Evolutionary conservation across 2,113 vertebrate genomes (phyloP).

Genomic region (Gobio gobio): DNA sequence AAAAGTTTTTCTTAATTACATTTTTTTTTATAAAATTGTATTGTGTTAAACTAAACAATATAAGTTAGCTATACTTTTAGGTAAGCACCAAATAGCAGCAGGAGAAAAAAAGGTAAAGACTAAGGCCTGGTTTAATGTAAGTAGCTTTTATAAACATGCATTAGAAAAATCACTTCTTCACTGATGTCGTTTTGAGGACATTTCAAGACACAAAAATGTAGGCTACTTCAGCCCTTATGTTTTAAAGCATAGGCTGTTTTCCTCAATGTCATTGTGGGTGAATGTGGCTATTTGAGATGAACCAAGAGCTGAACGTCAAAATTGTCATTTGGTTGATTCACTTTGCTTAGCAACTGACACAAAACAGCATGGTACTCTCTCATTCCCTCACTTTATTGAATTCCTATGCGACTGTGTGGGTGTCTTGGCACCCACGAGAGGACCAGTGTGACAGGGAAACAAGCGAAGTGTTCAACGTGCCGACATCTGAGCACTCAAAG

Average conservation of each 20-base stretch:
- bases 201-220: background rate
- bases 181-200: background rate
- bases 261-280: background rate
- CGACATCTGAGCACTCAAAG: slow-evolving; percentile 21
- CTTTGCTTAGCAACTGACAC: slow-evolving; percentile 70
- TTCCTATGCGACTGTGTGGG: slow-evolving; percentile 56
- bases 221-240: background rate
- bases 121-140: background rate
- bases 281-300: slow-evolving; percentile 24
- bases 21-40: too few relatives aligned
- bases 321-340: slow-evolving; percentile 58
- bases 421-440: slow-evolving; percentile 41
- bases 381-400: slow-evolving; percentile 53
- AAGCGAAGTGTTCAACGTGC: slow-evolving; percentile 30
- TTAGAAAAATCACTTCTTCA: too few relatives aligned
- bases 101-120: background rate
- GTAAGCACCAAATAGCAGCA: background rate
- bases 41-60: background rate
- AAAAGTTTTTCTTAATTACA: background rate
- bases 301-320: slow-evolving; percentile 49
- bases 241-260: background rate
- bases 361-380: slow-evolving; percentile 56
- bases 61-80: background rate
- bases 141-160: too few relatives aligned
- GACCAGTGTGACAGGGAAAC: slow-evolving; percentile 33